Conservation (phyloP, 2,797 vertebrate species). For the Threskiornis aethiopicus region DNA sequence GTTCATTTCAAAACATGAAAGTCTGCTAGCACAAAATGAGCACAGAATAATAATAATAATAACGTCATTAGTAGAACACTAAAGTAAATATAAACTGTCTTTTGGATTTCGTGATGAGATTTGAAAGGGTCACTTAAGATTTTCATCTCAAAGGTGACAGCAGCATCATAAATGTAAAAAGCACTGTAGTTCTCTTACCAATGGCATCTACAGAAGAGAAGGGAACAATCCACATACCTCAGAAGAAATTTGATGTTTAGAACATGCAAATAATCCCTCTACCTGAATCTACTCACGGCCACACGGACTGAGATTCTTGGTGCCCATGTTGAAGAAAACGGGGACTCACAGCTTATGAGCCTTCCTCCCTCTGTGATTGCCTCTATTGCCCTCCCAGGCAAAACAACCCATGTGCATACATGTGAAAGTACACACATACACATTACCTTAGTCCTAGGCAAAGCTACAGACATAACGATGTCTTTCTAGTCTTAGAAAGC, state of each 20-base stretch:
- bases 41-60: neutral
- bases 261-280: neutral
- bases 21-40: neutral
- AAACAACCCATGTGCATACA: neutral
- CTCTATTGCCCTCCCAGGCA: neutral
- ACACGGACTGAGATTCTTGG: neutral
- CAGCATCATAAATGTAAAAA: neutral
- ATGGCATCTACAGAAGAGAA: neutral
- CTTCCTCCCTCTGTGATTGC: neutral
- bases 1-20: neutral
- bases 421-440: fast-evolving
- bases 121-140: neutral
- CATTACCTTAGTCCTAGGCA: neutral
- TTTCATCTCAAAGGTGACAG: neutral
- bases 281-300: neutral
- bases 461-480: neutral
- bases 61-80: neutral
- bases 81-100: neutral
- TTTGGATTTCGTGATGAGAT: neutral
- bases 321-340: neutral
- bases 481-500: neutral
- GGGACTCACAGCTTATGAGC: neutral
- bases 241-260: neutral
- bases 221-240: neutral
- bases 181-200: neutral